Percentiles rank a stretch among this genome's conserved stretches.
These are phyloP conservation scores for Genyomyrus donnyi DNA, from an alignment of 2,113 vertebrate genomes.

Conservation along the genomic window DNA sequence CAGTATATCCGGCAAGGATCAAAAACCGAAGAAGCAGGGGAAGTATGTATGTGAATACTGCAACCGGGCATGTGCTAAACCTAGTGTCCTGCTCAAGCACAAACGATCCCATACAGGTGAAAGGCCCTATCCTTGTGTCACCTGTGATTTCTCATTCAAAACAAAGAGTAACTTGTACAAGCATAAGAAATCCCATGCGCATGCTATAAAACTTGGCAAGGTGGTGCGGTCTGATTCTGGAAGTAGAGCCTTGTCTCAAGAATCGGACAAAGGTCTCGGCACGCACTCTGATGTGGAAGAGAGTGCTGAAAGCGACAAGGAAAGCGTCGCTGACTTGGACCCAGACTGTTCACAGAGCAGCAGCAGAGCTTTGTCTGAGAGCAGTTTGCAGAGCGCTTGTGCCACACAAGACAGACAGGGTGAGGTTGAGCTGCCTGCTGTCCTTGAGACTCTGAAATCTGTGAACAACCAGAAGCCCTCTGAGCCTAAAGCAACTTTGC, in stretches of 20 bases:
- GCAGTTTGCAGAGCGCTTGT: slow-evolving; percentile 52
- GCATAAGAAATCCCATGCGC: slow-evolving; percentile 99
- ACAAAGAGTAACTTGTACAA: slow-evolving; percentile 99
- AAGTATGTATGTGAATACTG: slow-evolving; percentile 96
- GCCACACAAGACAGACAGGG: slow-evolving; percentile 47
- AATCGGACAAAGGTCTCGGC: slow-evolving; percentile 81
- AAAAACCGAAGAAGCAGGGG: slow-evolving; percentile 93
- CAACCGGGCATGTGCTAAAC: slow-evolving; percentile 88
- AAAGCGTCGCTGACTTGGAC: slow-evolving; percentile 72
- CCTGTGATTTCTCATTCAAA: slow-evolving; percentile 98
- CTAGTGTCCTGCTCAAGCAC: slow-evolving; percentile 93
- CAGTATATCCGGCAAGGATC: slow-evolving; percentile 78
- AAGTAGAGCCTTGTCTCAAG: slow-evolving; percentile 73
- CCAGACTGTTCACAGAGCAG: slow-evolving; percentile 69
- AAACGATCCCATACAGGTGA: slow-evolving; percentile 97
- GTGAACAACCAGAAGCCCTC: slow-evolving; percentile 49
- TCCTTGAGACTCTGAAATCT: slow-evolving; percentile 56
- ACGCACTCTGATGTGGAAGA: slow-evolving; percentile 86
- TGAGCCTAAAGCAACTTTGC: slow-evolving; percentile 75
- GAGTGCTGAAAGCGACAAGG: slow-evolving; percentile 89
- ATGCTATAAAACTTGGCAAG: slow-evolving; percentile 90
- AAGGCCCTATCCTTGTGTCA: slow-evolving; percentile 91
- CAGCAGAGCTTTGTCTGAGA: slow-evolving; percentile 59
- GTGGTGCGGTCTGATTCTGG: slow-evolving; percentile 77
- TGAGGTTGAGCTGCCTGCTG: slow-evolving; percentile 38